Evolutionary conservation across 2,888 invertebrate genomes (phyloP), one percentile per base, ranked within the genome.

Genomic region (Acrobasis repandana): DNA sequence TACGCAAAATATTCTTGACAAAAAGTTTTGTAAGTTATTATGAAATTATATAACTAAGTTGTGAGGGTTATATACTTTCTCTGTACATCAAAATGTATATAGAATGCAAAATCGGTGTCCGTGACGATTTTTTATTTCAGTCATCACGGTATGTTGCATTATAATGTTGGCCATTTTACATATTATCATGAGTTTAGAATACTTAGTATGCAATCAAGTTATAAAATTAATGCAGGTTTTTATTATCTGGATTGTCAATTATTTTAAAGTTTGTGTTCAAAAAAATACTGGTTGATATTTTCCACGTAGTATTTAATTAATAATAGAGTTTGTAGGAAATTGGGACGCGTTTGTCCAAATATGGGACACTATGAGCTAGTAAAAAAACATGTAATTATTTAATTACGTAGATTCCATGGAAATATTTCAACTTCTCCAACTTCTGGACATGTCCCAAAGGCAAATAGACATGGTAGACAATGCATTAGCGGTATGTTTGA

Each of bases 71-170:
- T 77, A 74, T 75, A 82, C 86, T 89, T 87, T 88, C 87, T 85
- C 86, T 84, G 70, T 74, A 75, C 79, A 81, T 76, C 75, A 70
- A 81, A 77, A 79, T 75, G 75, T 75, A 74, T 77, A 77, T 77
- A 77, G 75, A 79, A 80, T 77, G 78, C 75, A 72, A 77, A 83
- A 70, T 79, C 82, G 78, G 74, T 69, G 76, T 68, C 84, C 86
- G 79, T 88, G 83, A 88, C 87, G 83, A 80, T 77, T 77, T 83
- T 80, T 77, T 77, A 82, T 76, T 73, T 73, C 69, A 73, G 74
- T 75, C 71, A 74, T 73, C 74, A 79, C 71, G 71, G 71, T 72
- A 73, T 69, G 65, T 65, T 66, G 65, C 64, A 70, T 71, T 49
- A 34, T 58, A 49, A 52, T 60, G 52, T 52, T 52, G 46, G 51